phyloP scores from a whole-genome alignment of 2,888 invertebrate species.

The Oxyscelio sp. region DNA sequence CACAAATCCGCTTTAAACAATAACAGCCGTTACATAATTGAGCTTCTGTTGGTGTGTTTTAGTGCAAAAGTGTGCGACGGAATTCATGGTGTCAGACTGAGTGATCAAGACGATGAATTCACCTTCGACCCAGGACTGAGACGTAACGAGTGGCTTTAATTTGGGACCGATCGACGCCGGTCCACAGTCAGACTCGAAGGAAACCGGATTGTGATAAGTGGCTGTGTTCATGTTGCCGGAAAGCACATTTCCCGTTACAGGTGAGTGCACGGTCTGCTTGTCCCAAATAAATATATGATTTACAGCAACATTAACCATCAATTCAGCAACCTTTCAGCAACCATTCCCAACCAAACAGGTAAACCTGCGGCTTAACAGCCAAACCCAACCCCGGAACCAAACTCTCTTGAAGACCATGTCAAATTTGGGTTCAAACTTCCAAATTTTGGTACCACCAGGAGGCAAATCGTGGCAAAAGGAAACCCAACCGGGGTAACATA shows the following conservation, averaged over 20 bases:
- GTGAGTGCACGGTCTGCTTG: constrained; percentile 79
- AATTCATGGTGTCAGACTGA: constrained; percentile 5
- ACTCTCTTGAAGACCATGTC: no score
- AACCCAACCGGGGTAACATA: neutral
- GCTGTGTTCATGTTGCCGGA: constrained; percentile 87
- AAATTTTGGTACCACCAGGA: no score
- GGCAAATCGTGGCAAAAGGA: neutral
- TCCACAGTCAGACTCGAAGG: constrained; percentile 63
- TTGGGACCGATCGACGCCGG: constrained; percentile 53
- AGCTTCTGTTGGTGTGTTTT: constrained; percentile 14
- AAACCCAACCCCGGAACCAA: no score
- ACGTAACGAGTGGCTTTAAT: constrained; percentile 42
- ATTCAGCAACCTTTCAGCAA: no score
- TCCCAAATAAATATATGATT: constrained; percentile 19
- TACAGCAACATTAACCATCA: no score
- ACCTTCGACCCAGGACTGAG: constrained; percentile 8
- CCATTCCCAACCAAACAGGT: no score
- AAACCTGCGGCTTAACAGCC: no score
- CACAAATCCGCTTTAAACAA: no score
- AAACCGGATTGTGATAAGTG: constrained; percentile 73
- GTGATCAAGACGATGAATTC: constrained; percentile 30
- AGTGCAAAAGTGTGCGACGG: constrained; percentile 24
- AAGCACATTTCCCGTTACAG: constrained; percentile 88
- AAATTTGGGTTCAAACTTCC: no score
- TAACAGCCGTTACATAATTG: neutral